Base-by-base conservation (phyloP, 2,797 vertebrate species). In the Smutsia gigantea region DNA sequence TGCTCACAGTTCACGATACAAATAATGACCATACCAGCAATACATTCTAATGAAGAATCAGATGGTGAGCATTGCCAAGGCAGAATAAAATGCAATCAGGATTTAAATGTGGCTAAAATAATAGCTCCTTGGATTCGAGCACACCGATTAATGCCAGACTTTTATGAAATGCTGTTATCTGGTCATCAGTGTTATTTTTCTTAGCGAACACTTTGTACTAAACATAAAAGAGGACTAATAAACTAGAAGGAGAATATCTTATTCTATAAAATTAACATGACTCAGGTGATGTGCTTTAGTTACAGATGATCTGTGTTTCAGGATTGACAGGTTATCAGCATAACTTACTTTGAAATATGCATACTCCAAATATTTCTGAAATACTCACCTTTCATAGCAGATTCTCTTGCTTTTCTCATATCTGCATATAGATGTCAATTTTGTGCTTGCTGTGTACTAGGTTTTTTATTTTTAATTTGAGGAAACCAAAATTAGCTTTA, bases 11-110 rank as follows among this genome's bases (percentile, higher is more conserved):
- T 82, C 53, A 97, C 81, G 75, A 93, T 96, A 96, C 96, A 97
- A 98, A 97, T 97, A 96, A 95, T 34, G 23, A 59, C n/a, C 93
- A 95, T 94, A 81, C 88, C 93, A 89, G 86, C 91, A 97, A 96
- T 97, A 95, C 46, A 94, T 87, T 96, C 93, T 96, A 96, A 96
- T 97, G 97, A 94, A 95, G 72, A 94, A 94, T 96, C 51, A 96
- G 86, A 96, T 97, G 97, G 97, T 83, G 61, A 96, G 46, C 69
- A 90, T 94, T 97, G 89, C 95, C 96, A 96, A 92, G 61, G 39
- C 74, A 96, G 95, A 98, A 97, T 96, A 94, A 97, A 97, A 97
- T 94, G 97, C 79, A 97, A 98, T 98, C 97, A 97, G 68, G 78
- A 97, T 96, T 94, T 97, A 98, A 97, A 96, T 94, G 86, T 88